Evolutionary conservation across 2,888 invertebrate species (phyloP).

Genomic region (Eudiplozoon nipponicum): DNA sequence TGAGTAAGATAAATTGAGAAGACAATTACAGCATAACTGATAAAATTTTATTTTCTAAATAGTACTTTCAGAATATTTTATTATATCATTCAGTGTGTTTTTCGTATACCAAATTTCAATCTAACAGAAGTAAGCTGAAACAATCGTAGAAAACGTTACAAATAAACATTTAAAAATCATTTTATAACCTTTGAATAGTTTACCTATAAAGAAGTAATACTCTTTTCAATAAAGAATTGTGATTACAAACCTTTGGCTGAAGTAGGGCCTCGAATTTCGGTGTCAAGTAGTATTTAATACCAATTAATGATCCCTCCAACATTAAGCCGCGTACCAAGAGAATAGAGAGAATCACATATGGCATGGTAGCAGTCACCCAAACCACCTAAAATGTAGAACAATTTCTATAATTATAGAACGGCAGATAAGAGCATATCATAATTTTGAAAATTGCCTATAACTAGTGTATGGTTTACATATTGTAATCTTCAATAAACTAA

Average conservation of each 20-base stretch:
- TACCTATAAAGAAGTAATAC: background rate
- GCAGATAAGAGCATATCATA: background rate
- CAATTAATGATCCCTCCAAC: conserved; percentile 48
- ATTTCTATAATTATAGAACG: background rate
- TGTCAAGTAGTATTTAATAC: conserved; percentile 53
- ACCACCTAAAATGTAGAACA: conserved; percentile 37
- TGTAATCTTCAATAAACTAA: too few species aligned
- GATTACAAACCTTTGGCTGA: conserved; percentile 41
- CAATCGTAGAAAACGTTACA: too few species aligned
- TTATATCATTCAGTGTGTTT: too few species aligned
- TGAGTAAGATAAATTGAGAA: too few species aligned
- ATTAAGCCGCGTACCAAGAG: conserved; percentile 48
- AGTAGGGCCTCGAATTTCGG: conserved; percentile 49
- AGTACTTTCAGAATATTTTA: too few species aligned
- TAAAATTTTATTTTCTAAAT: too few species aligned
- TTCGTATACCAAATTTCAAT: too few species aligned
- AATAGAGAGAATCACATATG: conserved; percentile 57
- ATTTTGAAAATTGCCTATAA: background rate
- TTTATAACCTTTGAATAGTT: conserved; percentile 9
- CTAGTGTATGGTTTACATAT: too few species aligned
- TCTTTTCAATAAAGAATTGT: conserved; percentile 21
- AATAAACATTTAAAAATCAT: too few species aligned
- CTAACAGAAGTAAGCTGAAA: too few species aligned
- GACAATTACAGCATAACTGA: too few species aligned
- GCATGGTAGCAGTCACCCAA: conserved; percentile 69